A percentile compares a stretch with the other conserved stretches of the same genome.
Conservation (phyloP, 1,140 invertebrate species). For the Zaprionus kolodkinae region DNA sequence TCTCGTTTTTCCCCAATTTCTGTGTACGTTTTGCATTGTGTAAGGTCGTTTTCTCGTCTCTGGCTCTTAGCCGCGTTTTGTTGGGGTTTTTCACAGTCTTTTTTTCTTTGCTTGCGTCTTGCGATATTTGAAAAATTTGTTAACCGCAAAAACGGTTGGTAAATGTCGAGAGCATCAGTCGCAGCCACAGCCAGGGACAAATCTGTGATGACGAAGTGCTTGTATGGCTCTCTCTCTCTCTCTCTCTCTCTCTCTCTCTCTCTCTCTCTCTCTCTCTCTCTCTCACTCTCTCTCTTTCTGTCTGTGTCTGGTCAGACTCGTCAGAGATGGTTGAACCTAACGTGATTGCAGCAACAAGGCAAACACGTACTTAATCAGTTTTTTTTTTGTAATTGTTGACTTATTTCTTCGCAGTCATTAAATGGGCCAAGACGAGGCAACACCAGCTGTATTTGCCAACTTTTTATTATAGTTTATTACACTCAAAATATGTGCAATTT, state of each 20-base stretch:
- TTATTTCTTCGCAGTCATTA: constrained; percentile 14
- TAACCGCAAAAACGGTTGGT: constrained; percentile 54
- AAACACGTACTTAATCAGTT: constrained; percentile 10
- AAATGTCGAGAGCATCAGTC: constrained; percentile 37
- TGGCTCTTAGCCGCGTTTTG: background rate
- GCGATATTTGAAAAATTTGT: constrained; percentile 54
- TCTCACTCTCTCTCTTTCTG: too few species aligned
- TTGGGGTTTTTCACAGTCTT: constrained; percentile 12
- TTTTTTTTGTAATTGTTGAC: constrained; percentile 28
- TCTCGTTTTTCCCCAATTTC: constrained; percentile 45
- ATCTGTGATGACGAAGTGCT: constrained; percentile 12
- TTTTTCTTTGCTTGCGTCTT: background rate
- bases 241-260: too few species aligned
- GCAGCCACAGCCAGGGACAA: constrained; percentile 28
- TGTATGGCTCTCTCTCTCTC: too few species aligned
- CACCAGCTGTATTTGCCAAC: background rate
- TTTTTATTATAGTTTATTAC: background rate
- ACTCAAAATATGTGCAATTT: background rate
- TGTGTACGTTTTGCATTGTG: constrained; percentile 41
- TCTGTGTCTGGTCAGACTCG: background rate
- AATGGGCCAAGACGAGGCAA: background rate
- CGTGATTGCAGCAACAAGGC: background rate
- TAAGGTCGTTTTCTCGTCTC: constrained; percentile 53
- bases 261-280: too few species aligned
- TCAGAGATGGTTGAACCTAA: constrained; percentile 18